phyloP scores from a whole-genome alignment of 2,888 invertebrate species.

The Escarpia spicata region DNA sequence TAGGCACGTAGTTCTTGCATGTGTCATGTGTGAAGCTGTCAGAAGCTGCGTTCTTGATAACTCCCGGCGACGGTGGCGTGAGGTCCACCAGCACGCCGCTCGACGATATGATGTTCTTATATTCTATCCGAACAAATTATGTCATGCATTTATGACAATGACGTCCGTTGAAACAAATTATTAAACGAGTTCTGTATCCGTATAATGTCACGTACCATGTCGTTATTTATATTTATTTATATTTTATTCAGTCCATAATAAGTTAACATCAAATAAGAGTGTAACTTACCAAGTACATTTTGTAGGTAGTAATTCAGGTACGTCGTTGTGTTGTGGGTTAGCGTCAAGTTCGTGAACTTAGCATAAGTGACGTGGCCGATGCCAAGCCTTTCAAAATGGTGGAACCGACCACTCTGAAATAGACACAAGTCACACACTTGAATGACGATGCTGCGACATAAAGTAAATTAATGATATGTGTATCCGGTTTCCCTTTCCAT shows the following conservation, averaged over 20 bases:
- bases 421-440: no score
- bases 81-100: not conserved
- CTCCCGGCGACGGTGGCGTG: not conserved
- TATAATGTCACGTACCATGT: not conserved
- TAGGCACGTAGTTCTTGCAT: not conserved
- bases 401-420: not conserved
- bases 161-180: not conserved
- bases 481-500: no score
- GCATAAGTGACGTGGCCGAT: not conserved
- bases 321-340: not conserved
- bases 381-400: not conserved
- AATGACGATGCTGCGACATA: no score
- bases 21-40: not conserved
- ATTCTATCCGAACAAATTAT: not conserved
- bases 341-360: not conserved
- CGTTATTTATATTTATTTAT: not conserved
- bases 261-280: not conserved
- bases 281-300: not conserved
- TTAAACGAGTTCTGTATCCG: no score
- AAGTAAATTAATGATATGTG: no score
- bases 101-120: conserved; percentile 19
- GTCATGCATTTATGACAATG: not conserved
- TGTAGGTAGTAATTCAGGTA: not conserved
- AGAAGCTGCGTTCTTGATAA: not conserved
- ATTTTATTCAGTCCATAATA: not conserved